Evolutionary conservation across 2,113 vertebrate genomes (phyloP).

Genomic region (Pachypanchax playfairii): DNA sequence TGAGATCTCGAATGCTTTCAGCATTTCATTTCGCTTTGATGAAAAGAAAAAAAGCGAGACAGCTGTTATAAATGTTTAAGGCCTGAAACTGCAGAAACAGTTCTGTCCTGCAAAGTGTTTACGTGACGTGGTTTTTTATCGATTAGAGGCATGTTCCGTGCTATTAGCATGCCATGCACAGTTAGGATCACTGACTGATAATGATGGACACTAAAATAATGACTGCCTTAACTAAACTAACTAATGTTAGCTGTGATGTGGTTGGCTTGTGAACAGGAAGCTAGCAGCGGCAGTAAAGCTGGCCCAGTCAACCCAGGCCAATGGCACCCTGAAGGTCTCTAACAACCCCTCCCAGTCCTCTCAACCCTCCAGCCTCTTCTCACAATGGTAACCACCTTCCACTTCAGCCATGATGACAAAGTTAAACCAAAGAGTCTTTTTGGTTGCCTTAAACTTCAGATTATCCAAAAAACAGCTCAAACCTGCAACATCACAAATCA

Average conservation of each 20-base stretch:
- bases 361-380: conserved; percentile 88
- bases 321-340: conserved; percentile 93
- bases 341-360: conserved; percentile 88
- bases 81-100: conserved; percentile 25
- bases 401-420: conserved; percentile 38
- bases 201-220: conserved; percentile 28
- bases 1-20: conserved; percentile 37
- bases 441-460: conserved; percentile 1
- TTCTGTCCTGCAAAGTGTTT: conserved; percentile 20
- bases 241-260: conserved; percentile 77
- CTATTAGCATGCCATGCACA: conserved; percentile 19
- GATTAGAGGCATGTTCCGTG: conserved; percentile 7
- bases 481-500: conserved; percentile 14
- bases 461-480: neutral
- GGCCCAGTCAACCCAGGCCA: conserved; percentile 93
- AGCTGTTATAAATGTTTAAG: conserved; percentile 25
- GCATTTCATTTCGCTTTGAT: conserved; percentile 35
- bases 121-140: conserved; percentile 4
- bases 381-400: conserved; percentile 90
- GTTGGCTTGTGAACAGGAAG: conserved; percentile 90
- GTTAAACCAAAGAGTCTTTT: conserved; percentile 12
- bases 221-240: conserved; percentile 48
- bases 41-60: conserved; percentile 30
- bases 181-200: conserved; percentile 15
- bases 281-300: conserved; percentile 96